Base-by-base conservation (phyloP, 2,888 invertebrate species). In the Ectobius pallidus region DNA sequence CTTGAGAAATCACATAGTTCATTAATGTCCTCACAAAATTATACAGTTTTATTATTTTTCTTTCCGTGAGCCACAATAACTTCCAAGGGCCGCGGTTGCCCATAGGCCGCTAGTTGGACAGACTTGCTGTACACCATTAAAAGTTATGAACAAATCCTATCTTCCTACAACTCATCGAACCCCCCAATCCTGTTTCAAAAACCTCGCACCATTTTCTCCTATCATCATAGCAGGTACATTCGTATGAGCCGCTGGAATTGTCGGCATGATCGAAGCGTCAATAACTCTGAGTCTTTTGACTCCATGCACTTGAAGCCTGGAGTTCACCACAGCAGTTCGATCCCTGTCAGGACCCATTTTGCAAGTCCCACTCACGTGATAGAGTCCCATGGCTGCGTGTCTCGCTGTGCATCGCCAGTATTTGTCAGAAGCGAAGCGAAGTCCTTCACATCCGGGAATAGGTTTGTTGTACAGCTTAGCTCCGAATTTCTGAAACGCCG, bases 361-460 rank as follows among this genome's bases (percentile, higher is more conserved):
- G 69, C 74, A 72, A 30, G 72, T 74, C 14, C 74, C 71, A 18
- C 49, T 32, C 71, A 62, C 86, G 79, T 91, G 91, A 79, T 91
- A 91, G 71, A 91, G 87, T 1, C 90, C 91, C 75, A 89, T 87
- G 0, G 90, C 88, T 75, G 90, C 86, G 82, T 88, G 87, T 73
- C 94, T 88, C 65, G 94, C 84, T 77, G 91, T 88, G 80, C 95
- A 95, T 77, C 92, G 94, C 94, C 95, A 94, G 79, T 94, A 95
- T 71, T 91, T 92, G 79, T 95, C 94, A 9, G 91, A 90, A 79
- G 91, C 90, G 69, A 93, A 87, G 0, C 86, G 84, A 72, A 89
- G 87, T 65, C 91, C 90, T 52, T 90, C 88, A 79, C 95, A 96
- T 0, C 93, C 94, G 0, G 96, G 95, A 84, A 95, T 86, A 0